A percentile compares a stretch with the other conserved stretches of the same genome.
phyloP scores from a whole-genome alignment of 2,888 invertebrate genomes.

The Sinhomidia bicolor region DNA sequence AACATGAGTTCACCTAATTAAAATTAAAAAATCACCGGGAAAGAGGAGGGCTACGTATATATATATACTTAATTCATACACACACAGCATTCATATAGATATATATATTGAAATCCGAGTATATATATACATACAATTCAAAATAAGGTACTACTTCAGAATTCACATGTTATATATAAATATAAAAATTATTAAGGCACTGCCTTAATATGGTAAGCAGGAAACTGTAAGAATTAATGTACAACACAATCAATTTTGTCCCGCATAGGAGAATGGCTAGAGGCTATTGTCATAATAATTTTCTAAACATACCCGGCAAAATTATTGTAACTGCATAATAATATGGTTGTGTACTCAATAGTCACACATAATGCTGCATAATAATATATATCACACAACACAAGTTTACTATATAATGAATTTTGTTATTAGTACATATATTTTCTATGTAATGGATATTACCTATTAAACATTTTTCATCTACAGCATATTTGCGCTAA shows the following conservation, averaged over 20 bases:
- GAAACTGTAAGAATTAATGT: conserved; percentile 29
- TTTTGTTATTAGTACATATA: background rate
- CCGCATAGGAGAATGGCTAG: background rate
- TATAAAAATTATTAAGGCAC: background rate
- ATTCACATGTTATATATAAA: background rate
- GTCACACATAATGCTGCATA: conserved; percentile 43
- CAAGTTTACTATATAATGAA: background rate
- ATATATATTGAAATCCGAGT: conserved; percentile 1
- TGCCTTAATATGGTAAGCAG: background rate
- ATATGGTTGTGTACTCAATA: conserved; percentile 53
- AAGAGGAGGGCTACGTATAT: background rate
- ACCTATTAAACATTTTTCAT: too few species aligned
- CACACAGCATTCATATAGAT: background rate
- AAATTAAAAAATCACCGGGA: background rate
- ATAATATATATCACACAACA: background rate
- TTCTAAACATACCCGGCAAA: background rate
- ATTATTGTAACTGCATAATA: too few species aligned
- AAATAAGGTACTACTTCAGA: background rate
- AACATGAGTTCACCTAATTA: conserved; percentile 70
- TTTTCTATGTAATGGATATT: background rate
- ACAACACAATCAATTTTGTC: conserved; percentile 58
- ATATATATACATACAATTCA: background rate
- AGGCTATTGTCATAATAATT: background rate
- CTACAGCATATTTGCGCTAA: too few species aligned
- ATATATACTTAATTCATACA: background rate